These are phyloP conservation scores for Drosophila serrata DNA, from an alignment of 1,140 invertebrate species.

Conservation along the genomic window DNA sequence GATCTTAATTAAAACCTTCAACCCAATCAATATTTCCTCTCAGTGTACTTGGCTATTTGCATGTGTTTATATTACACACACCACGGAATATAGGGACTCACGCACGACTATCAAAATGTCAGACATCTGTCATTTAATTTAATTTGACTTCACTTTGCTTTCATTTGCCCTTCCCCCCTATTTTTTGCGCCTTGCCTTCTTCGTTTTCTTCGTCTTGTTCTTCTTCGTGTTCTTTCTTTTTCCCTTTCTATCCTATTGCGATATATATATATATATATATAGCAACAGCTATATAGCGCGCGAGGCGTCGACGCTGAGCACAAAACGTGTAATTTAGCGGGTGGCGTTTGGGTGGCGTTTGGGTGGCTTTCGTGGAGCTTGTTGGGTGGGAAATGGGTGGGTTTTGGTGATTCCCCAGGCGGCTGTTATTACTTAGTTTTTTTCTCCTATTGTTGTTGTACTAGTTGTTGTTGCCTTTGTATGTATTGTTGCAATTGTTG, in stretches of 20 bases:
- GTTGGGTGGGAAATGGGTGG: neutral
- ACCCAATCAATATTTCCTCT: neutral
- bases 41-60: constrained; percentile 50
- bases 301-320: constrained; percentile 69
- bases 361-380: constrained; percentile 3
- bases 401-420: constrained; percentile 20
- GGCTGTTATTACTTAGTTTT: constrained; percentile 65
- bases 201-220: constrained; percentile 14
- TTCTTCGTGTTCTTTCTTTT: constrained; percentile 5
- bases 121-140: constrained; percentile 84
- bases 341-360: too few relatives aligned
- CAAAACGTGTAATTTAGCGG: constrained; percentile 75
- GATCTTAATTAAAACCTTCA: too few relatives aligned
- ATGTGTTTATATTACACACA: constrained; percentile 61
- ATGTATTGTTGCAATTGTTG: constrained; percentile 24
- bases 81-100: constrained; percentile 36
- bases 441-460: neutral
- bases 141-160: constrained; percentile 83
- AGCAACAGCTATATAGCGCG: constrained; percentile 27
- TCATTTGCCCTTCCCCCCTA: constrained; percentile 62
- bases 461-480: constrained; percentile 20
- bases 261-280: constrained; percentile 28
- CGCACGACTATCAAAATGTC: constrained; percentile 79
- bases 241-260: constrained; percentile 24
- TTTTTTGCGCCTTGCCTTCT: constrained; percentile 17